These are phyloP conservation scores for Limnephilus lunatus DNA, from an alignment of 2,888 invertebrate genomes.

Conservation along the genomic window DNA sequence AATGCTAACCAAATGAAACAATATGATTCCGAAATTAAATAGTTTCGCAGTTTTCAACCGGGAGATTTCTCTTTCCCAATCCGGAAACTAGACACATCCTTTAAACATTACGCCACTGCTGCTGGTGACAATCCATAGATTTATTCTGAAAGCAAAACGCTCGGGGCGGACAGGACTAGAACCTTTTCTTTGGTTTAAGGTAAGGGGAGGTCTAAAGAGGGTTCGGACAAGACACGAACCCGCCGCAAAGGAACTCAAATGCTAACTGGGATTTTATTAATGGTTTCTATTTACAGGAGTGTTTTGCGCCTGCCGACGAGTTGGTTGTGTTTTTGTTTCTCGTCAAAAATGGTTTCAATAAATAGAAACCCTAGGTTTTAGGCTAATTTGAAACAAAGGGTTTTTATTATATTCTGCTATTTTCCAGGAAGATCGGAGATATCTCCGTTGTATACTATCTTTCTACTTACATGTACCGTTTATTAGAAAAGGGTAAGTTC, in stretches of 20 bases:
- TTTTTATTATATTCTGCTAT: not conserved
- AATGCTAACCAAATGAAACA: no score
- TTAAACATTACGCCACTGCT: not conserved
- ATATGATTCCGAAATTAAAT: not conserved
- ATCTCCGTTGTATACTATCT: not conserved
- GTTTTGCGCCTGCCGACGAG: not conserved
- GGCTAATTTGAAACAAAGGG: not conserved
- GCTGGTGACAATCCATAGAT: constrained; percentile 36
- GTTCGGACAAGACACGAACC: constrained; percentile 24
- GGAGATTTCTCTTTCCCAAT: not conserved
- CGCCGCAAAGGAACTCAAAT: constrained; percentile 15
- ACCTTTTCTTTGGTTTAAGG: constrained; percentile 31
- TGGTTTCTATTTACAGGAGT: not conserved
- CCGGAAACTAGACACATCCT: not conserved
- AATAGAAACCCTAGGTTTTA: not conserved
- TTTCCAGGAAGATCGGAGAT: not conserved
- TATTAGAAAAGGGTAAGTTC: no score
- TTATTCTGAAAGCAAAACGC: constrained; percentile 32
- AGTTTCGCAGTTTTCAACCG: not conserved
- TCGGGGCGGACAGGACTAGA: constrained; percentile 18
- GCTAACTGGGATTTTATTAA: not conserved
- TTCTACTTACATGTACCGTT: not conserved
- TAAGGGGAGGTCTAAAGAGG: constrained; percentile 21
- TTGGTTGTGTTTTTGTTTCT: not conserved
- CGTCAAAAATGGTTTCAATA: not conserved